Evolutionary conservation across 2,113 vertebrate species (phyloP).

Genomic region (Pyxicephalus adspersus): DNA sequence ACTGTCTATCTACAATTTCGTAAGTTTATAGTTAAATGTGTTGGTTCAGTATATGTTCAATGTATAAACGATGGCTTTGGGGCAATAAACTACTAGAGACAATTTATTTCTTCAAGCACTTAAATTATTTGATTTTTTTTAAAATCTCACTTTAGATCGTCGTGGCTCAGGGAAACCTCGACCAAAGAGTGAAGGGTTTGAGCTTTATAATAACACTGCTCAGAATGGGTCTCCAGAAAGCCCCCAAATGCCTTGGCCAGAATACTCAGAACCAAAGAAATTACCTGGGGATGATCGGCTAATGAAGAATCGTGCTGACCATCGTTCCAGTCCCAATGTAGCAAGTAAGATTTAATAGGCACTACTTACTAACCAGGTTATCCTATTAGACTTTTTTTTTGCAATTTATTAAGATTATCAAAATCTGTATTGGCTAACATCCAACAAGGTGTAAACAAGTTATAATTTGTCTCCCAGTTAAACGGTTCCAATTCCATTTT

Average conservation of each 20-base stretch:
- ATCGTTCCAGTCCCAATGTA: slow-evolving; percentile 97
- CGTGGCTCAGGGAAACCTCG: slow-evolving; percentile 90
- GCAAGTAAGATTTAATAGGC: slow-evolving; percentile 81
- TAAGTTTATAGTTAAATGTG: too few relatives aligned
- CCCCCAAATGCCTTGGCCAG: slow-evolving; percentile 88
- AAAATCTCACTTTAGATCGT: slow-evolving; percentile 79
- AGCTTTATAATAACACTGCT: slow-evolving; percentile 89
- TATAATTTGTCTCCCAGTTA: background rate
- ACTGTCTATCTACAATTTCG: too few relatives aligned
- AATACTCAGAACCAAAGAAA: slow-evolving; percentile 92
- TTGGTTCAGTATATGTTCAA: too few relatives aligned
- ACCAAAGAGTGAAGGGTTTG: slow-evolving; percentile 98
- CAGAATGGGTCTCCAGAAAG: slow-evolving; percentile 94
- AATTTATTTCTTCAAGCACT: too few relatives aligned
- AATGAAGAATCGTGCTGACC: slow-evolving; percentile 90
- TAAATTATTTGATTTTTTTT: too few relatives aligned
- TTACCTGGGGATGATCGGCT: slow-evolving; percentile 87
- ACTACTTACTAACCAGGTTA: background rate
- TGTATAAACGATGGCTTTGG: too few relatives aligned
- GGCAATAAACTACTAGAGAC: too few relatives aligned
- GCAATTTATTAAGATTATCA: too few relatives aligned
- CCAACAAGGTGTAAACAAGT: background rate
- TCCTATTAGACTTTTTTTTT: too few relatives aligned
- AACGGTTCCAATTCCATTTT: background rate
- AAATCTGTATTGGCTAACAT: background rate